A percentile compares a stretch with the other conserved stretches of the same genome.
Conservation (phyloP, 1,140 invertebrate genomes). For the Leptopilina clavipes region DNA sequence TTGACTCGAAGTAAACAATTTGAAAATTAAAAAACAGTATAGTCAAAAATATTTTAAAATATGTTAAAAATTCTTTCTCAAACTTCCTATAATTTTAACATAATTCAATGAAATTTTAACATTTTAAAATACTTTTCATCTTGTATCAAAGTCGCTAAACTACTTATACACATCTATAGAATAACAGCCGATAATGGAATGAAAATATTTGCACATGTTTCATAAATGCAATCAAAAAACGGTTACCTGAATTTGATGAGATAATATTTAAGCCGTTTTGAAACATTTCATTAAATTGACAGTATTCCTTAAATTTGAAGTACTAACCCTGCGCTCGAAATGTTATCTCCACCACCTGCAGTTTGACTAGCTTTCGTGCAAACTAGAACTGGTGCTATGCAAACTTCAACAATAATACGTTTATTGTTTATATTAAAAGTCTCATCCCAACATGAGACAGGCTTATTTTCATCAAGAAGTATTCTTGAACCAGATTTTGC, state of each 20-base stretch:
- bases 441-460: slow-evolving; percentile 91
- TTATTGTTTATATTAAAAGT: slow-evolving; percentile 69
- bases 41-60: background rate
- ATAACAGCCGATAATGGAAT: background rate
- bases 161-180: background rate
- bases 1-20: background rate
- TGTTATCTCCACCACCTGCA: slow-evolving; percentile 91
- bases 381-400: slow-evolving; percentile 89
- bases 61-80: too few relatives aligned
- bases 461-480: slow-evolving; percentile 80
- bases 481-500: slow-evolving; percentile 76
- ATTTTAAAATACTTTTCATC: background rate
- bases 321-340: slow-evolving; percentile 88
- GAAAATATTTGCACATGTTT: background rate
- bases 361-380: slow-evolving; percentile 89
- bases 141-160: background rate
- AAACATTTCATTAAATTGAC: background rate
- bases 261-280: background rate
- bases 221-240: background rate
- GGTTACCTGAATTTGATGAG: background rate
- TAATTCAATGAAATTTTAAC: background rate
- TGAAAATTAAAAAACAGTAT: background rate
- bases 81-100: too few relatives aligned
- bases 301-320: slow-evolving; percentile 80
- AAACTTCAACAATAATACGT: slow-evolving; percentile 79